These are phyloP conservation scores for Pararge aegeria DNA, from an alignment of 1,140 invertebrate species.

Conservation along the genomic window DNA sequence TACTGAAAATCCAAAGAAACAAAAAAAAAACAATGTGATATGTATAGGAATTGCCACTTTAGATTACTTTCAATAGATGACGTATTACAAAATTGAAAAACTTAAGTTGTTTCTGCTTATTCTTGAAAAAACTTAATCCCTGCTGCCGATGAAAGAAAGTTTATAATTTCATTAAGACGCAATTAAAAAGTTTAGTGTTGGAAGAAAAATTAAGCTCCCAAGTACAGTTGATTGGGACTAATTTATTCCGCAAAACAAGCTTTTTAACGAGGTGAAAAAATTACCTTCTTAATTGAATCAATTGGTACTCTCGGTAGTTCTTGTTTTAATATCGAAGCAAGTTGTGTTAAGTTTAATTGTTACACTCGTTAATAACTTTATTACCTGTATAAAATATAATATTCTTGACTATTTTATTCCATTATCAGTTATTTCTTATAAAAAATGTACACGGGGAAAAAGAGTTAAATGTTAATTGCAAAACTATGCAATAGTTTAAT, in stretches of 20 bases:
- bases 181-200: constrained; percentile 28
- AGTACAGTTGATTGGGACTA: constrained; percentile 23
- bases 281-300: constrained; percentile 5
- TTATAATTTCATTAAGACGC: constrained; percentile 28
- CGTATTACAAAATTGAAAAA: too few species aligned
- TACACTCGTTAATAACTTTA: not conserved
- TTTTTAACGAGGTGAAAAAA: constrained; percentile 14
- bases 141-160: constrained; percentile 22
- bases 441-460: too few species aligned
- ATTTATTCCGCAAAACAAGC: constrained; percentile 22
- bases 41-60: too few species aligned
- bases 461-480: too few species aligned
- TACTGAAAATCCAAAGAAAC: too few species aligned
- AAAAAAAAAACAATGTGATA: too few species aligned
- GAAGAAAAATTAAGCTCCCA: constrained; percentile 29
- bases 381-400: not conserved
- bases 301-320: constrained; percentile 1
- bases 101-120: not conserved
- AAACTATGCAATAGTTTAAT: too few species aligned
- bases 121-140: constrained; percentile 11
- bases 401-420: too few species aligned
- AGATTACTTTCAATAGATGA: too few species aligned
- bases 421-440: too few species aligned
- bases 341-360: not conserved
- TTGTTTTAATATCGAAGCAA: not conserved